Percentiles rank a stretch among this genome's conserved stretches.
phyloP scores from a whole-genome alignment of 2,888 invertebrate genomes.

The Caenorhabditis auriculariae region DNA sequence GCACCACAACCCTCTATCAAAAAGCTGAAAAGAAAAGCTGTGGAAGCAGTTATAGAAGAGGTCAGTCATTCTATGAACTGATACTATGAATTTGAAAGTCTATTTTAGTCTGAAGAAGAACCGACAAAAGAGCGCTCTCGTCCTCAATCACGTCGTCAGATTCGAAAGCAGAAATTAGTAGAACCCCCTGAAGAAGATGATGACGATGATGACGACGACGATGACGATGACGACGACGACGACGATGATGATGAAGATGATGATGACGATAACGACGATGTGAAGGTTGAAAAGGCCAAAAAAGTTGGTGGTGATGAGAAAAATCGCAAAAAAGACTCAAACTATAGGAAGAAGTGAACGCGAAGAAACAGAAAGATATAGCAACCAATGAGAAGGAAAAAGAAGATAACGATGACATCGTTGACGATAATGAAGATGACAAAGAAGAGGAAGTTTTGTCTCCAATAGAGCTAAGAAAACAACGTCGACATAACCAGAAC shows the following conservation, averaged over 20 bases:
- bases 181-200: constrained; percentile 18
- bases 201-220: constrained; percentile 36
- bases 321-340: too few species aligned
- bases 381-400: constrained; percentile 2
- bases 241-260: constrained; percentile 9
- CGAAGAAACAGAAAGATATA: background rate
- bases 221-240: constrained; percentile 7
- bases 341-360: too few species aligned
- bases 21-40: constrained; percentile 3
- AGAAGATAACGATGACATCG: constrained; percentile 7
- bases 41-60: constrained; percentile 19
- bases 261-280: constrained; percentile 14
- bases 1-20: constrained; percentile 8
- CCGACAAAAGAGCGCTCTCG: constrained; percentile 14
- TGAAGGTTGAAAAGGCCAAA: background rate
- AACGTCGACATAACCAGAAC: constrained; percentile 16
- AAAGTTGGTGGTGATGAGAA: constrained; percentile 6
- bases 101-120: constrained; percentile 18
- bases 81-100: too few species aligned
- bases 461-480: constrained; percentile 12
- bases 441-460: constrained; percentile 11
- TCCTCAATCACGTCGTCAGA: too few species aligned
- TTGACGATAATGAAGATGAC: constrained; percentile 19
- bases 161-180: constrained; percentile 13
- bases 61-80: too few species aligned